A percentile compares a stretch with the other conserved stretches of the same genome.
Evolutionary conservation across 2,113 vertebrate species (phyloP).

Genomic region (Toxotes jaculatrix): DNA sequence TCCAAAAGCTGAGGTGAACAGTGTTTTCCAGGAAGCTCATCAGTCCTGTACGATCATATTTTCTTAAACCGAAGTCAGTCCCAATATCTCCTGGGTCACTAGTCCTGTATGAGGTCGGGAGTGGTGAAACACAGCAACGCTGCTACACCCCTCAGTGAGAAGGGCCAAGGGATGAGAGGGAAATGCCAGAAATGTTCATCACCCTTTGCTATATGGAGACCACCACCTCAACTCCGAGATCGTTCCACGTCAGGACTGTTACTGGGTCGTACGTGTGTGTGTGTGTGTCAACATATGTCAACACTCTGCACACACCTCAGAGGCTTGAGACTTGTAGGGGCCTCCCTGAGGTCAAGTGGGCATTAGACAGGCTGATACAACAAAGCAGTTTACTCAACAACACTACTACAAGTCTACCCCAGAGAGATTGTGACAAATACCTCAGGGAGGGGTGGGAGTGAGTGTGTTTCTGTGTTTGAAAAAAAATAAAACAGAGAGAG

Average conservation of each 20-base stretch:
- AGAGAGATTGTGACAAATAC: constrained; percentile 53
- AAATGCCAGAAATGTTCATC: constrained; percentile 55
- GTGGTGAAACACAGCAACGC: constrained; percentile 1
- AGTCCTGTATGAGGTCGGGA: constrained; percentile 3
- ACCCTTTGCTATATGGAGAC: constrained; percentile 19
- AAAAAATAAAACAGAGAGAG: constrained; percentile 2
- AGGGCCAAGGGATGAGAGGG: constrained; percentile 33
- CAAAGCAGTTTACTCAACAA: constrained; percentile 63
- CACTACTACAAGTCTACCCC: constrained; percentile 30
- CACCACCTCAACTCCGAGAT: constrained; percentile 3
- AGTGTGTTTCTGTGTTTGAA: constrained; percentile 18
- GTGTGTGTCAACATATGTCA: constrained; percentile 53
- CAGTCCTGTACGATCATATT: not conserved
- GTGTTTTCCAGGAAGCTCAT: not conserved
- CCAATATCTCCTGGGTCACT: not conserved
- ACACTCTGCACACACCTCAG: constrained; percentile 39
- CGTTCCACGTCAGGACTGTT: constrained; percentile 16
- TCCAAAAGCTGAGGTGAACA: not conserved
- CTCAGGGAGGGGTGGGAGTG: constrained; percentile 20
- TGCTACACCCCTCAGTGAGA: constrained; percentile 41
- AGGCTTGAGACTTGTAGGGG: constrained; percentile 45
- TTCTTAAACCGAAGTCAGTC: not conserved
- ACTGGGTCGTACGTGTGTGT: constrained; percentile 25
- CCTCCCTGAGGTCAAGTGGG: constrained; percentile 69
- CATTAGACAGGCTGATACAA: constrained; percentile 56